phyloP scores from a whole-genome alignment of 2,888 invertebrate species.

The Macroteleia sp. region DNA sequence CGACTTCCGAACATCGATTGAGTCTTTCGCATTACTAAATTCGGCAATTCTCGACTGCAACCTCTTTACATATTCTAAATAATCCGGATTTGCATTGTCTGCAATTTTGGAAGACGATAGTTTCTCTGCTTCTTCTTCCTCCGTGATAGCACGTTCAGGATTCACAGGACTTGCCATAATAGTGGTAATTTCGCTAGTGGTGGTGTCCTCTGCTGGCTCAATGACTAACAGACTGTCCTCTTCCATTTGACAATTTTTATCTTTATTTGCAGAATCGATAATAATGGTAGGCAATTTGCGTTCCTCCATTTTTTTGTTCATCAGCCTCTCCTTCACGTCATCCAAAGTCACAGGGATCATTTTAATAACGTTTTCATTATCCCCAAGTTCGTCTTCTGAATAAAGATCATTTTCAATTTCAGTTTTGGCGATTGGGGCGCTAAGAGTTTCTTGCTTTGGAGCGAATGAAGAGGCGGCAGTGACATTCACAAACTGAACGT shows the following conservation, averaged over 20 bases:
- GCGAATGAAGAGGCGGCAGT: slow-evolving; percentile 60
- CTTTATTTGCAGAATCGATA: slow-evolving; percentile 27
- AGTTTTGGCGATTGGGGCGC: slow-evolving; percentile 78
- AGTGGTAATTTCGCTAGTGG: slow-evolving; percentile 84
- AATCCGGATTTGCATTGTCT: slow-evolving; percentile 82
- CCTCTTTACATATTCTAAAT: slow-evolving; percentile 87
- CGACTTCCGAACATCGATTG: slow-evolving; percentile 87
- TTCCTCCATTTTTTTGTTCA: slow-evolving; percentile 60
- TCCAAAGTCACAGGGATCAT: slow-evolving; percentile 80
- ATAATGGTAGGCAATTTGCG: slow-evolving; percentile 6
- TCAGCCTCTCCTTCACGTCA: slow-evolving; percentile 76
- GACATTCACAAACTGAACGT: slow-evolving; percentile 87
- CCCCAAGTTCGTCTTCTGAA: slow-evolving; percentile 74
- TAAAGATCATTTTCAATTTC: slow-evolving; percentile 78
- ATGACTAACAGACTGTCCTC: slow-evolving; percentile 86
- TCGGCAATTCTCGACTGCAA: slow-evolving; percentile 88
- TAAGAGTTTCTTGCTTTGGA: slow-evolving; percentile 23
- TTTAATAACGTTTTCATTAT: slow-evolving; percentile 76
- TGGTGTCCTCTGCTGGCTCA: slow-evolving; percentile 87
- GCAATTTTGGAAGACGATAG: slow-evolving; percentile 43
- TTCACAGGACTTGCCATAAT: slow-evolving; percentile 85
- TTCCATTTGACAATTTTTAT: slow-evolving; percentile 82
- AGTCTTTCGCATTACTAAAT: slow-evolving; percentile 89
- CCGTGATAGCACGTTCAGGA: slow-evolving; percentile 65
- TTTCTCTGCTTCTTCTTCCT: no score